Evolutionary conservation across 1,140 invertebrate species (phyloP).

Genomic region (Drosophila takahashii): DNA sequence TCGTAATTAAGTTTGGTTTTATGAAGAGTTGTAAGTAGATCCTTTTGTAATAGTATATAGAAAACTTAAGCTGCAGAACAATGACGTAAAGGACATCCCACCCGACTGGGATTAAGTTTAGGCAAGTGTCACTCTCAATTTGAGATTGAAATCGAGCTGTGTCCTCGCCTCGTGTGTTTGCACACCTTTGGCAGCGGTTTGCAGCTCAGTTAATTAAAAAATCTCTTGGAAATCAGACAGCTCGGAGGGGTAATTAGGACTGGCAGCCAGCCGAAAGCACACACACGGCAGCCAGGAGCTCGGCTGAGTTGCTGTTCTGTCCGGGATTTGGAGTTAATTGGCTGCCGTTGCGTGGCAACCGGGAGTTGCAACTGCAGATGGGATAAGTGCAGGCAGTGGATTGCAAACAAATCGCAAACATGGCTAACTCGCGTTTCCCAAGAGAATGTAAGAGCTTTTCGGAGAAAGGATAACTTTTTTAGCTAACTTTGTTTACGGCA

Average conservation of each 20-base stretch:
- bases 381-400: slow-evolving; percentile 46
- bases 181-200: slow-evolving; percentile 34
- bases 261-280: slow-evolving; percentile 42
- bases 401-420: slow-evolving; percentile 36
- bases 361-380: slow-evolving; percentile 21
- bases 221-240: slow-evolving; percentile 59
- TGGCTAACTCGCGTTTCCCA: slow-evolving; percentile 3
- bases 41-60: background rate
- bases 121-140: slow-evolving; percentile 30
- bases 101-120: slow-evolving; percentile 24
- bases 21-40: no score
- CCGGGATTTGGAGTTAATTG: slow-evolving; percentile 66
- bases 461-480: slow-evolving; percentile 8
- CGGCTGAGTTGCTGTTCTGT: slow-evolving; percentile 19
- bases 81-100: background rate
- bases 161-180: slow-evolving; percentile 15
- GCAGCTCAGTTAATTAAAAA: slow-evolving; percentile 54
- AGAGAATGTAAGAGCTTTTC: background rate
- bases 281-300: slow-evolving; percentile 1
- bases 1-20: no score
- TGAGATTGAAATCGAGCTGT: slow-evolving; percentile 6
- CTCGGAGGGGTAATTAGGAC: slow-evolving; percentile 61
- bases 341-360: slow-evolving; percentile 50
- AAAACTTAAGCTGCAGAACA: background rate
- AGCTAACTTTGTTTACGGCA: slow-evolving; percentile 20